A percentile compares a stretch with the other conserved stretches of the same genome.
These are phyloP conservation scores for Hystrix cristata DNA, from an alignment of 2,113 vertebrate species.

Conservation along the genomic window DNA sequence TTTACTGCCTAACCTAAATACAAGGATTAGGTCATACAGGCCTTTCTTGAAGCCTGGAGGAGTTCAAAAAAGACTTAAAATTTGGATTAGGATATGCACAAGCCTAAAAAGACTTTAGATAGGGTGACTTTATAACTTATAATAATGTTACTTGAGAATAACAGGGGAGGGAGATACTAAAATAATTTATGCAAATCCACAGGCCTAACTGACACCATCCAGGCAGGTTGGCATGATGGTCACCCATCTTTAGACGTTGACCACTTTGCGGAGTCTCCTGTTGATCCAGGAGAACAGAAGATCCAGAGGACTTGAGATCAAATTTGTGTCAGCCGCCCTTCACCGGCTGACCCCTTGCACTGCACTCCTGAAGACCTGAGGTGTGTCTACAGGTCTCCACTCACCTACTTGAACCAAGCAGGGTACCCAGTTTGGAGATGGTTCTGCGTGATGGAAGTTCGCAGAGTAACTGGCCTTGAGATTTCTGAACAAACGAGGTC, in stretches of 20 bases:
- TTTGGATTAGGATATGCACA: background rate
- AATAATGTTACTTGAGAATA: background rate
- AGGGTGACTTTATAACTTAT: background rate
- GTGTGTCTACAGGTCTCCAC: accelerated
- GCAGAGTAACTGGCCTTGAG: background rate
- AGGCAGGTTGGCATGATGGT: background rate
- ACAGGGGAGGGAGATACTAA: background rate
- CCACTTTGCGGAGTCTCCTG: background rate
- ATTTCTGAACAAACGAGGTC: background rate
- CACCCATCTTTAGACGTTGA: background rate
- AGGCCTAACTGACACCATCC: background rate
- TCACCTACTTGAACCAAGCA: background rate
- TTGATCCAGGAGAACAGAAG: background rate
- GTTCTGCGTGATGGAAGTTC: background rate
- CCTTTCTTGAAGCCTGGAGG: background rate
- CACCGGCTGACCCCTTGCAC: background rate
- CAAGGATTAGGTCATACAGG: background rate
- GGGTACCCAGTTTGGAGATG: background rate
- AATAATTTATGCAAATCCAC: background rate
- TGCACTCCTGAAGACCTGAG: background rate
- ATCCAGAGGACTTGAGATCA: background rate
- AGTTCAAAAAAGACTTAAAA: background rate
- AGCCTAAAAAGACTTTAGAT: background rate
- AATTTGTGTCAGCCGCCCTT: too few species aligned
- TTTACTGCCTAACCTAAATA: background rate